Conservation (phyloP, 2,797 vertebrate species). For the Gymnopithys bicolor region DNA sequence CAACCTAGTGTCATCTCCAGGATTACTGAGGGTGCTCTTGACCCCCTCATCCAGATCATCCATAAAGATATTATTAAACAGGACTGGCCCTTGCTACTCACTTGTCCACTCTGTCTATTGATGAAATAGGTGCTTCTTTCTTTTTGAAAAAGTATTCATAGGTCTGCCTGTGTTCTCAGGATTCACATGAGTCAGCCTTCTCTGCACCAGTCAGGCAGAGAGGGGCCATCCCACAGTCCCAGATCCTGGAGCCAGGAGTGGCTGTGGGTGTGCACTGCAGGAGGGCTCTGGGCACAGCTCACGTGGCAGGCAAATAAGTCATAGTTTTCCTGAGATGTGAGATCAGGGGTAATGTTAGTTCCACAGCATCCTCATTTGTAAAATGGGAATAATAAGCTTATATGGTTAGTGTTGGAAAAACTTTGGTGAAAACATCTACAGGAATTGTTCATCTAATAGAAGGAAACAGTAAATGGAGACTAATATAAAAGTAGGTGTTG, state of each 20-base stretch:
- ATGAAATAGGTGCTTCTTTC: background rate
- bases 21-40: background rate
- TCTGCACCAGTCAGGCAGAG: fast-evolving
- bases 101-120: background rate
- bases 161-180: background rate
- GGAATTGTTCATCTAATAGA: background rate
- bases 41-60: background rate
- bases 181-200: background rate
- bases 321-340: fast-evolving
- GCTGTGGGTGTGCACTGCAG: fast-evolving
- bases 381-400: background rate
- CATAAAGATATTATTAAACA: background rate
- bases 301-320: fast-evolving
- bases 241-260: fast-evolving
- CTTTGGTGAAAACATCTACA: background rate
- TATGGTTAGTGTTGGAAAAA: background rate
- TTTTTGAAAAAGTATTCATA: background rate
- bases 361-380: background rate
- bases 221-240: fast-evolving
- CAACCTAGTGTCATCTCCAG: background rate
- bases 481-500: background rate
- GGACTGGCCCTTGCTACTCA: background rate
- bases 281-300: background rate
- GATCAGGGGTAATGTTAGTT: background rate
- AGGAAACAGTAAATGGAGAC: background rate